Conservation (phyloP, 2,888 invertebrate species). For the Brachyptera risi region DNA sequence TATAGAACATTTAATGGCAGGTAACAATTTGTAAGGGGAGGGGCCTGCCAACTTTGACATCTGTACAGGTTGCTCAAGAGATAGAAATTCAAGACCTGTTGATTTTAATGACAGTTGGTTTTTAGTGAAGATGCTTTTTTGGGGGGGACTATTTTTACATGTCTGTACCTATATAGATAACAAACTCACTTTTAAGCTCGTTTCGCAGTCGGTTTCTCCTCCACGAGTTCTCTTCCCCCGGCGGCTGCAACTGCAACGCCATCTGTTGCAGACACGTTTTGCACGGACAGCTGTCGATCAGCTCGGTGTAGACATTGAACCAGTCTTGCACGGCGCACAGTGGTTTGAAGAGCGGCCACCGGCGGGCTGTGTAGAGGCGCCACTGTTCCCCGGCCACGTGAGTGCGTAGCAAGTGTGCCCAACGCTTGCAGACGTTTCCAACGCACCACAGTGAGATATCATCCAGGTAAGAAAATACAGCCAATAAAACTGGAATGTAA, state of each 20-base stretch:
- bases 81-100: no score
- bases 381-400: constrained; percentile 76
- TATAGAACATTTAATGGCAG: no score
- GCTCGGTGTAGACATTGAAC: constrained; percentile 65
- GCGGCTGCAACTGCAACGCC: constrained; percentile 65
- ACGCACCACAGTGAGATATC: constrained; percentile 88
- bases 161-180: no score
- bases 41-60: no score
- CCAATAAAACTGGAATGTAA: constrained; percentile 64
- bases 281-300: constrained; percentile 79
- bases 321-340: constrained; percentile 68
- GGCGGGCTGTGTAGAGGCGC: constrained; percentile 67
- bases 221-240: constrained; percentile 75
- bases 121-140: no score
- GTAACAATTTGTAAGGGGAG: no score
- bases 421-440: constrained; percentile 79
- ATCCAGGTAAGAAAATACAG: constrained; percentile 85
- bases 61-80: no score
- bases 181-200: constrained; percentile 59
- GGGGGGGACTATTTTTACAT: no score
- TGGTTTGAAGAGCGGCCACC: constrained; percentile 87
- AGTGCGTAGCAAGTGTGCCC: constrained; percentile 75
- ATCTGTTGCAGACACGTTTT: constrained; percentile 83
- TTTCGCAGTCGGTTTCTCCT: constrained; percentile 72
- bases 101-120: no score